Percentiles rank a stretch among this genome's conserved stretches.
Evolutionary conservation across 2,888 invertebrate species (phyloP).

Genomic region (Pseudococcus jackbeardsleyi): DNA sequence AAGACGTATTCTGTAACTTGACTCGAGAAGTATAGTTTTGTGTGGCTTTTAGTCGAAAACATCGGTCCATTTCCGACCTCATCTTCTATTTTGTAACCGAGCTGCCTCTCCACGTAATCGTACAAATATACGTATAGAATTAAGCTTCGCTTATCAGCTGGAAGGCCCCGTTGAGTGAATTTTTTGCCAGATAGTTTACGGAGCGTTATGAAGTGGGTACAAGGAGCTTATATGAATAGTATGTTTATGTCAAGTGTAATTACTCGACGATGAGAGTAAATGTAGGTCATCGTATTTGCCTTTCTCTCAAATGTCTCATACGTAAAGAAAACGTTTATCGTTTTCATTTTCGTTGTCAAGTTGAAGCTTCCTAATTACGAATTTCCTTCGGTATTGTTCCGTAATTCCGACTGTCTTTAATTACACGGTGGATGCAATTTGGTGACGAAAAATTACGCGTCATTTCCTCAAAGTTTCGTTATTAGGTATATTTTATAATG

Average conservation of each 20-base stretch:
- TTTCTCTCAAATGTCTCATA: neutral
- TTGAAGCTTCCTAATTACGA: neutral
- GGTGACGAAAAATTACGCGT: neutral
- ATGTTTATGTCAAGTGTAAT: conserved; percentile 4
- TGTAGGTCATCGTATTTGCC: conserved; percentile 17
- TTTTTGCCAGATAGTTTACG: neutral
- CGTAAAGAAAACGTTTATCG: neutral
- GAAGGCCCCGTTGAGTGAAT: neutral
- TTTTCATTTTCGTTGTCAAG: neutral
- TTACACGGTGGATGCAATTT: neutral
- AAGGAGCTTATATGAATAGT: neutral
- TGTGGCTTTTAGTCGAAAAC: neutral
- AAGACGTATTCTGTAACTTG: too few relatives aligned
- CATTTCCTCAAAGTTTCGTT: neutral
- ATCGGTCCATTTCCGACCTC: neutral
- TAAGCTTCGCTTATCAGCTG: conserved; percentile 1
- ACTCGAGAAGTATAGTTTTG: too few relatives aligned
- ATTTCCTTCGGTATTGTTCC: neutral
- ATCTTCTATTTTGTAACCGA: neutral
- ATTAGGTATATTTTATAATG: neutral
- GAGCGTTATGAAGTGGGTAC: neutral
- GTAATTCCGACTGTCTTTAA: neutral
- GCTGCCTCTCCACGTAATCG: neutral
- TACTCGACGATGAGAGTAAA: neutral
- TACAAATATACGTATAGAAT: neutral